phyloP scores from a whole-genome alignment of 1,140 invertebrate species.

The Solenopsis invicta region DNA sequence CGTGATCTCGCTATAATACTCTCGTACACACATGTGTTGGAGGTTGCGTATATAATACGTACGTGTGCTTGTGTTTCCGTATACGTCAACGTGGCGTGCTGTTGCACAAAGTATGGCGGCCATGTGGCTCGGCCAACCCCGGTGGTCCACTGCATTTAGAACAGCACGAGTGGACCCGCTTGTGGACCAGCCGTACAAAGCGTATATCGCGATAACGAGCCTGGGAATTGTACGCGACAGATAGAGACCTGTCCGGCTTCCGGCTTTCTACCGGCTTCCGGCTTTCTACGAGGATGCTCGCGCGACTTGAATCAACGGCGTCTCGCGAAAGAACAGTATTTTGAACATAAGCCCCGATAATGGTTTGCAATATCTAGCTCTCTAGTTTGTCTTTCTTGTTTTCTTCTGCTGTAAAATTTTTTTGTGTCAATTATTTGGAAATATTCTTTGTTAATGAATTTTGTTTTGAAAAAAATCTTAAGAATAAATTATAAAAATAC shows the following conservation, averaged over 20 bases:
- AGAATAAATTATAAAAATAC: neutral
- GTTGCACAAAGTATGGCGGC: slow-evolving; percentile 69
- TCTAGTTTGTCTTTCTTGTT: slow-evolving; percentile 11
- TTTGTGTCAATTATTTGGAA: neutral
- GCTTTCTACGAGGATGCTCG: slow-evolving; percentile 60
- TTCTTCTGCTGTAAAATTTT: neutral
- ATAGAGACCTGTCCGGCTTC: slow-evolving; percentile 68
- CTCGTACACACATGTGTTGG: neutral
- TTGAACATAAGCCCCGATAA: neutral
- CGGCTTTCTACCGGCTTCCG: slow-evolving; percentile 70
- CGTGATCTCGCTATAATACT: slow-evolving; percentile 30
- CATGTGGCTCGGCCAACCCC: slow-evolving; percentile 72
- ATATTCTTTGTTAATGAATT: neutral
- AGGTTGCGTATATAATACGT: neutral
- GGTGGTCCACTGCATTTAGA: slow-evolving; percentile 80
- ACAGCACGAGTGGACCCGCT: slow-evolving; percentile 73
- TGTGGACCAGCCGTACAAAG: slow-evolving; percentile 71
- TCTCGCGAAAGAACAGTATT: neutral
- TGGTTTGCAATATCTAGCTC: neutral
- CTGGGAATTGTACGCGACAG: slow-evolving; percentile 76
- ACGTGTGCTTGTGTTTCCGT: slow-evolving; percentile 11
- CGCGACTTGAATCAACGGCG: slow-evolving; percentile 13
- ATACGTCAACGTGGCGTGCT: slow-evolving; percentile 30
- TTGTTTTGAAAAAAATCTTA: neutral
- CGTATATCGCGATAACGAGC: slow-evolving; percentile 79